Base-by-base conservation (phyloP, 2,888 invertebrate genomes). In the Xiphydria camelus region DNA sequence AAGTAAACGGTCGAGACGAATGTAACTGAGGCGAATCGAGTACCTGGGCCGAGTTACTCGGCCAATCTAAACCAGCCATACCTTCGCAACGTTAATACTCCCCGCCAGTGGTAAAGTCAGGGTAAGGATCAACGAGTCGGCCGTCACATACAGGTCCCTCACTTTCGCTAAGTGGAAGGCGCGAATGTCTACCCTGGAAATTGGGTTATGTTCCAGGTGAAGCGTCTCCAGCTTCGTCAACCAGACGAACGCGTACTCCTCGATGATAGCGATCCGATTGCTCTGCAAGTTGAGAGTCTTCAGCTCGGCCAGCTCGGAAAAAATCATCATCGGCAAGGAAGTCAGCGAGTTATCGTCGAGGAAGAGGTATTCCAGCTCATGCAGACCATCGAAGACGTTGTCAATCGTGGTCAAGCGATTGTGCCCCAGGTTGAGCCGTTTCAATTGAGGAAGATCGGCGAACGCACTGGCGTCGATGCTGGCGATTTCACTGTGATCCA, bases 341-440 rank as follows among this genome's bases (percentile, higher is more conserved):
- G 49, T 66, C 51, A 78, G 57, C 41, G 57, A 68, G 61, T 78
- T 78, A 45, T 75, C 64, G 45, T 73, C 74, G 29, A 78, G 53
- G 53, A 71, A 77, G 5, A 78, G 58, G 41, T 57, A 67, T 41
- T 74, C 67, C 37, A 61, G 31, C 9, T 70, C 68, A 22, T 51
- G 57, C 41, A 77, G 29, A 29, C 12, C 29, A 12, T 29, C 14
- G 15, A 15, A 29, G 15, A n/a, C n/a, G n/a, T n/a, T n/a, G n/a
- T n/a, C n/a, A n/a, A n/a, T n/a, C n/a, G n/a, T n/a, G n/a, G 56
- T 64, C 49, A 78, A 57, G 39, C 61, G 68, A 60, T 78, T 78
- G 47, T 73, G 62, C 47, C 73, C 76, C 45, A 78, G 55, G 53
- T 76, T 74, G 4, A 78, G 62, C 31, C 64, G 70, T 46, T 64